Evolutionary conservation across 2,113 vertebrate genomes (phyloP).

Genomic region (Pangasianodon hypophthalmus): DNA sequence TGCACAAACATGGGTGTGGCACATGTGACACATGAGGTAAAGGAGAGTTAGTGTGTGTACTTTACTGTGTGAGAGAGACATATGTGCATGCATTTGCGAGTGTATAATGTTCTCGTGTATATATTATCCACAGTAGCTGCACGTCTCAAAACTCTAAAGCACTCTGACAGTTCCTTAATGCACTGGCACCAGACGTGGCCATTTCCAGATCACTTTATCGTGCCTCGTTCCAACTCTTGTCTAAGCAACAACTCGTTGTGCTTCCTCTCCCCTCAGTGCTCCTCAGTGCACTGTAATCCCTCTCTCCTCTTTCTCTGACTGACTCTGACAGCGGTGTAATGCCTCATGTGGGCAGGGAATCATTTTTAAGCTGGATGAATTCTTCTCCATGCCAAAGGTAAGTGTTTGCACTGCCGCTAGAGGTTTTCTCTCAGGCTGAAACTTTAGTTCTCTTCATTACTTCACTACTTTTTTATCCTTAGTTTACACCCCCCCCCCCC

Average conservation of each 20-base stretch:
- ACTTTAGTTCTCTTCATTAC: conserved; percentile 32
- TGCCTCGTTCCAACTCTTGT: conserved; percentile 35
- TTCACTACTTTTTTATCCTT: neutral
- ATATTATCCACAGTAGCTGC: conserved; percentile 49
- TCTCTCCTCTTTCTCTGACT: conserved; percentile 26
- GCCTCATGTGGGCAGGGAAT: conserved; percentile 37
- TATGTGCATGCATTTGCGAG: conserved; percentile 20
- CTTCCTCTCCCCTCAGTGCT: conserved; percentile 42
- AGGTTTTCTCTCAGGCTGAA: conserved; percentile 25
- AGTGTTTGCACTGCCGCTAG: conserved; percentile 39
- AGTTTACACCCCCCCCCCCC: neutral
- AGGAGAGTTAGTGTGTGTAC: conserved; percentile 43
- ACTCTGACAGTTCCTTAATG: conserved; percentile 49
- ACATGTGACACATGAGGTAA: conserved; percentile 47
- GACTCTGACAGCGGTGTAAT: conserved; percentile 46
- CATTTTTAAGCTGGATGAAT: conserved; percentile 43
- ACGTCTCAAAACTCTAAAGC: conserved; percentile 33
- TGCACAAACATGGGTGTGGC: conserved; percentile 81
- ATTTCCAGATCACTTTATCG: conserved; percentile 44
- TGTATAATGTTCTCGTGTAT: conserved; percentile 24
- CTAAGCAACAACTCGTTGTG: conserved; percentile 39
- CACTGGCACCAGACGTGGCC: conserved; percentile 43
- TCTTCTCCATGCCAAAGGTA: conserved; percentile 39
- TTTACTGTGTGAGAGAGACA: conserved; percentile 33
- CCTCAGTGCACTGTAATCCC: conserved; percentile 29